These are phyloP conservation scores for Pipistrellus pygmaeus DNA, from an alignment of 2,797 vertebrate genomes.

Conservation along the genomic window DNA sequence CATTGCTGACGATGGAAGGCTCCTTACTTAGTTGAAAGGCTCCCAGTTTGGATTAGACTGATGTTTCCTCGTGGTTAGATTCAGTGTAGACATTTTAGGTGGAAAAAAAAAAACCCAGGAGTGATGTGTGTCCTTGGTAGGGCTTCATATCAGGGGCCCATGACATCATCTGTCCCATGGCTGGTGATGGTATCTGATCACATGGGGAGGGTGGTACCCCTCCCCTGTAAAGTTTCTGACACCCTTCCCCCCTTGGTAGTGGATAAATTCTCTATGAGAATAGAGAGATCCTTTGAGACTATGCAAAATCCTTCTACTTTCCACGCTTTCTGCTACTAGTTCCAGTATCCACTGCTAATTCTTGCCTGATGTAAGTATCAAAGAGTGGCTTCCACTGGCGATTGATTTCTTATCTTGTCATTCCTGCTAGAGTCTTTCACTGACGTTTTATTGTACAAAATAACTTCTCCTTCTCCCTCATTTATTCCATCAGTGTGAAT, in stretches of 20 bases:
- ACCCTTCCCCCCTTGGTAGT: background rate
- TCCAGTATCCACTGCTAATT: background rate
- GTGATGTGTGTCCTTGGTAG: background rate
- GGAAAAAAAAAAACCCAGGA: background rate
- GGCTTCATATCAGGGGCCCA: background rate
- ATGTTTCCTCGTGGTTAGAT: background rate
- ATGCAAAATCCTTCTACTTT: background rate
- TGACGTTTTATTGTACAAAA: background rate
- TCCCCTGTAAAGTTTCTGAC: background rate
- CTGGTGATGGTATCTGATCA: background rate
- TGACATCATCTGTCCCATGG: background rate
- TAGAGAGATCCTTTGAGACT: background rate
- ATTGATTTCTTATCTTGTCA: background rate
- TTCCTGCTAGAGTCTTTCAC: background rate
- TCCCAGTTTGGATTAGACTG: background rate
- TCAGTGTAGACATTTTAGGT: background rate
- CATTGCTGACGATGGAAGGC: background rate
- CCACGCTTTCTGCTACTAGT: background rate
- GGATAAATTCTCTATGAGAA: background rate
- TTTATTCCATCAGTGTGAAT: fast-evolving
- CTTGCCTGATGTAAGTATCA: background rate
- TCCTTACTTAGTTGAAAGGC: background rate
- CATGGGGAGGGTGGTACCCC: background rate
- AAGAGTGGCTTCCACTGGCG: background rate
- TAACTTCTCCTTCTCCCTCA: too few relatives aligned